phyloP scores from a whole-genome alignment of 2,797 vertebrate genomes.

The Periparus ater region DNA sequence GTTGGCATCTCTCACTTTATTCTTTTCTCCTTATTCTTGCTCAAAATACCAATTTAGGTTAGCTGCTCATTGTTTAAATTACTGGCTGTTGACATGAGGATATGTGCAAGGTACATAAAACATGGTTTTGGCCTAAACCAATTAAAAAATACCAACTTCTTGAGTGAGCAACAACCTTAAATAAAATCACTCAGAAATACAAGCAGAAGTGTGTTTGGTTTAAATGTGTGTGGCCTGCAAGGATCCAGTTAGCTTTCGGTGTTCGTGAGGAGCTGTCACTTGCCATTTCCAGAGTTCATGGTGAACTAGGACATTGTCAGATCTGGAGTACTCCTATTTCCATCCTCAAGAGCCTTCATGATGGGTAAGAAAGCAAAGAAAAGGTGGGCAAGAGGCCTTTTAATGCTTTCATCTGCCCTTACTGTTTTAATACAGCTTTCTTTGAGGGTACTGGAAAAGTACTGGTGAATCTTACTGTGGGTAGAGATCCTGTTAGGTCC shows the following conservation, averaged over 20 bases:
- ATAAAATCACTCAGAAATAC: neutral
- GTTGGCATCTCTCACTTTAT: neutral
- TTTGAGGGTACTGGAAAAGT: constrained; percentile 7
- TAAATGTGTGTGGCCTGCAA: neutral
- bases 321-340: neutral
- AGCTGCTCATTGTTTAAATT: neutral
- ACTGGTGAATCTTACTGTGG: constrained; percentile 17
- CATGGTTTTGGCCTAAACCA: neutral
- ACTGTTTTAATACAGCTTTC: neutral
- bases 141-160: neutral
- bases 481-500: constrained; percentile 21
- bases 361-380: neutral
- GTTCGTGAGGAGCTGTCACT: neutral
- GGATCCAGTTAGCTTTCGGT: neutral
- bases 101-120: neutral
- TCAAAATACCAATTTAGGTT: neutral
- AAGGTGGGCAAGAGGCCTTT: neutral
- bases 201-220: neutral
- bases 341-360: neutral
- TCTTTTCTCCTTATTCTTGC: rapidly evolving
- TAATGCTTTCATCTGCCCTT: neutral
- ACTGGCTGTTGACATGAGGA: neutral
- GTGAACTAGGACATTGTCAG: neutral
- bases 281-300: neutral
- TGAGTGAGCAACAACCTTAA: neutral